Conservation (phyloP, 2,113 vertebrate genomes). For the Xiphorhynchus elegans region DNA sequence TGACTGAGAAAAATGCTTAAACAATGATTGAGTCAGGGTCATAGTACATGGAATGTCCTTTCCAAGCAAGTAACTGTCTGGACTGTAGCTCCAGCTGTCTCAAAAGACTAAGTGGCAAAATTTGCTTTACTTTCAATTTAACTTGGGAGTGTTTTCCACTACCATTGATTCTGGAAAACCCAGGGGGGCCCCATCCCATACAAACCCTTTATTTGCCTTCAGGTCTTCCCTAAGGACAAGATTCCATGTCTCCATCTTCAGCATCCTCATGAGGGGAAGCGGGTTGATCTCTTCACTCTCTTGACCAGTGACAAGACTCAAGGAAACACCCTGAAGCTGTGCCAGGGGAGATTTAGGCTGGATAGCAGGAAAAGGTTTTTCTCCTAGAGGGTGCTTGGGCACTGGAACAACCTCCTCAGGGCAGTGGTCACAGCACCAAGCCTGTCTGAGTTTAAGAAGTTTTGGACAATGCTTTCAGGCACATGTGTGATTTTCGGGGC, state of each 20-base stretch:
- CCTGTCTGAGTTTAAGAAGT: background rate
- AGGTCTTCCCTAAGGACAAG: background rate
- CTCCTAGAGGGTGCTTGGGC: background rate
- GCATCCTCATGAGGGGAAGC: too few species aligned
- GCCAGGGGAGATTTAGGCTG: too few species aligned
- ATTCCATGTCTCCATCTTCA: background rate
- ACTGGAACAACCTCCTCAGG: background rate
- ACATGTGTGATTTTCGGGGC: background rate
- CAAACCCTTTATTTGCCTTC: background rate
- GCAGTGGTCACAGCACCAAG: background rate
- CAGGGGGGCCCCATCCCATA: too few species aligned
- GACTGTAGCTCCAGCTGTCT: background rate
- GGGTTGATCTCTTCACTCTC: too few species aligned
- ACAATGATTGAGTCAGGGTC: background rate
- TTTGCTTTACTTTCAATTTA: background rate
- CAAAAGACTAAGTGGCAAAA: background rate
- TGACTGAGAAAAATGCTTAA: background rate
- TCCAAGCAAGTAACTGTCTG: background rate
- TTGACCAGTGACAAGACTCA: too few species aligned
- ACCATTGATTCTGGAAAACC: background rate
- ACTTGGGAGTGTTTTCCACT: background rate
- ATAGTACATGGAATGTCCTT: background rate
- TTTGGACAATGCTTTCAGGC: background rate
- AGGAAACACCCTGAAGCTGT: too few species aligned
- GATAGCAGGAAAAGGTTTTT: background rate